Evolutionary conservation across 2,888 invertebrate genomes (phyloP), one percentile per base, ranked within the genome.

Genomic region (Andrena fulva): DNA sequence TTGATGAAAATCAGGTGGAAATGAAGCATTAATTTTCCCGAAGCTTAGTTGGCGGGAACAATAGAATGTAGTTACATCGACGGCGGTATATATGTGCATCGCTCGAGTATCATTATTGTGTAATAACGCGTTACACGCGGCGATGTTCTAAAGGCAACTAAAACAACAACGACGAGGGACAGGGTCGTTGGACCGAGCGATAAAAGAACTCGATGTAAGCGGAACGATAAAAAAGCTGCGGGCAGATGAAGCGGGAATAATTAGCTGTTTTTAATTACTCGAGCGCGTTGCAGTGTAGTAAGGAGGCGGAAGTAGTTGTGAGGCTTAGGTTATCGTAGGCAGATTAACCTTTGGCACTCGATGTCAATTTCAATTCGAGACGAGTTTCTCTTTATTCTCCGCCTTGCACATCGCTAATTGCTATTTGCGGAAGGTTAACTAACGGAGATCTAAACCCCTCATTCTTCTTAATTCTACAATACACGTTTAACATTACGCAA

Each of bases 211-310:
- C 50, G 71, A 56, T 50, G 20, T 6, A 48, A 29, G 52, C 42
- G 42, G 42, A 31, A 16, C 54, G 77, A 68, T 60, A 54, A 79
- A 63, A 68, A 63, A 29, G 16, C 29, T 5, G 7, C n/a, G 5
- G n/a, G 6, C 24, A 64, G 70, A 78, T 35, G 63, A 69, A 29
- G 27, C 77, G 35, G 8, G 4, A 27, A 64, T 69, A 70, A 79
- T 79, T 70, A 27, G 29, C 20, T 64, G 79, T 59, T 69, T 79
- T 79, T 78, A 77, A 78, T 79, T 70, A 78, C 64, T 29, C 12
- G 42, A 48, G 33, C 56, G 27, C 54, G 27, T 52, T 33, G 5
- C 29, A 42, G 42, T 16, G 42, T 42, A 42, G 16, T 42, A 42
- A 42, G 42, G 4, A 42, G 42, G 42, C 42, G 12, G 42, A 16